A percentile compares a stretch with the other conserved stretches of the same genome.
phyloP scores from a whole-genome alignment of 2,888 invertebrate genomes.

The Neuroscelio doddi region DNA sequence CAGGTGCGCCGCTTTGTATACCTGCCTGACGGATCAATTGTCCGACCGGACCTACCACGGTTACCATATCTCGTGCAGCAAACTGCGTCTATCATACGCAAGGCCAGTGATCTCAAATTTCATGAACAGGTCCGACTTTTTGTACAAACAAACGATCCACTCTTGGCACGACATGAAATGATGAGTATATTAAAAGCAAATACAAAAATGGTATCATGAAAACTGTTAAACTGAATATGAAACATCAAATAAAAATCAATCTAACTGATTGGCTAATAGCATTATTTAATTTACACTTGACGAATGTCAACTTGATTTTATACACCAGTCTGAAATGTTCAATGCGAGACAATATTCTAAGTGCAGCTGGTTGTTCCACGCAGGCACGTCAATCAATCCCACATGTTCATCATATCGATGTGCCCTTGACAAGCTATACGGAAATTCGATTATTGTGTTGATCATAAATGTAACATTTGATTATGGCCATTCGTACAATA shows the following conservation, averaged over 20 bases:
- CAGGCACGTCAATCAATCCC: constrained; percentile 63
- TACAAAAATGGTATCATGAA: not conserved
- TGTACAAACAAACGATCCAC: not conserved
- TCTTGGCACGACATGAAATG: constrained; percentile 7
- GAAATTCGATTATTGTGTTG: constrained; percentile 18
- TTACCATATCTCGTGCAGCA: constrained; percentile 39
- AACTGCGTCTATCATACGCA: constrained; percentile 37
- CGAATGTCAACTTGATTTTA: constrained; percentile 14
- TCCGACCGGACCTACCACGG: constrained; percentile 38
- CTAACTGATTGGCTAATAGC: no score
- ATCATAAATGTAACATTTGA: constrained; percentile 5
- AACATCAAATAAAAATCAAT: no score
- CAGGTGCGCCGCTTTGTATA: constrained; percentile 49
- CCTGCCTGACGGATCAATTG: constrained; percentile 59
- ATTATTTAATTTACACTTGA: constrained; percentile 5
- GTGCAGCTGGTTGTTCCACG: constrained; percentile 48
- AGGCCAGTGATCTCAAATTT: constrained; percentile 25
- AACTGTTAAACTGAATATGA: no score
- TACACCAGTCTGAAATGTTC: constrained; percentile 1
- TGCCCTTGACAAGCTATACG: constrained; percentile 35
- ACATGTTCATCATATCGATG: constrained; percentile 57
- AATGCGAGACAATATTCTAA: constrained; percentile 27
- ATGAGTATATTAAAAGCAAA: not conserved
- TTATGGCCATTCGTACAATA: constrained; percentile 3
- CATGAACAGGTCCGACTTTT: constrained; percentile 10